Conservation (phyloP, 1,140 invertebrate genomes). For the Tetragnatha versicolor region DNA sequence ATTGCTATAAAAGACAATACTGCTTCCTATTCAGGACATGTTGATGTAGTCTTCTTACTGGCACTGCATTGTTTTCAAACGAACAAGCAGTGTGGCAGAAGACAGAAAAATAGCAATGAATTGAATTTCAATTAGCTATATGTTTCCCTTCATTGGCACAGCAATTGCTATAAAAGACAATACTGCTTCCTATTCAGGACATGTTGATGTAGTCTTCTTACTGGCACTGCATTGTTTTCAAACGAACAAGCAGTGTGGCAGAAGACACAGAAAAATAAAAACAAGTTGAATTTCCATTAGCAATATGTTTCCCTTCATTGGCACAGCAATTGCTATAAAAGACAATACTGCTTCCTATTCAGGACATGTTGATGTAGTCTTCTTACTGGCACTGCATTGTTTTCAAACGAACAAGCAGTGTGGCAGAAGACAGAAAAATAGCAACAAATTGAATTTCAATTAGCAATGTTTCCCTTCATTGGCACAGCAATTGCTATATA, state of each 20-base stretch:
- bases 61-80: not conserved
- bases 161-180: not conserved
- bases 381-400: not conserved
- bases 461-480: slow-evolving; percentile 4
- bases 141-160: slow-evolving; percentile 26
- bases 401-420: not conserved
- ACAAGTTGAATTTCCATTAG: not conserved
- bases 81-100: not conserved
- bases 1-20: not conserved
- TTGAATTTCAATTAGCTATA: not conserved
- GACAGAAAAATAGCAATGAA: not conserved
- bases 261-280: slow-evolving; percentile 12
- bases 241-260: not conserved
- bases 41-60: not conserved
- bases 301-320: slow-evolving; percentile 7
- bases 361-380: slow-evolving; percentile 10
- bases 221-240: not conserved
- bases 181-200: slow-evolving; percentile 17
- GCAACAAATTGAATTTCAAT: not conserved
- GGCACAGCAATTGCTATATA: slow-evolving; percentile 5
- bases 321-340: slow-evolving; percentile 5
- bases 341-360: slow-evolving; percentile 16
- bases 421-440: slow-evolving; percentile 30
- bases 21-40: not conserved
- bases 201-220: slow-evolving; percentile 16